A percentile compares a stretch with the other conserved stretches of the same genome.
phyloP scores from a whole-genome alignment of 2,888 invertebrate genomes.

The Stegana nigrithorax region DNA sequence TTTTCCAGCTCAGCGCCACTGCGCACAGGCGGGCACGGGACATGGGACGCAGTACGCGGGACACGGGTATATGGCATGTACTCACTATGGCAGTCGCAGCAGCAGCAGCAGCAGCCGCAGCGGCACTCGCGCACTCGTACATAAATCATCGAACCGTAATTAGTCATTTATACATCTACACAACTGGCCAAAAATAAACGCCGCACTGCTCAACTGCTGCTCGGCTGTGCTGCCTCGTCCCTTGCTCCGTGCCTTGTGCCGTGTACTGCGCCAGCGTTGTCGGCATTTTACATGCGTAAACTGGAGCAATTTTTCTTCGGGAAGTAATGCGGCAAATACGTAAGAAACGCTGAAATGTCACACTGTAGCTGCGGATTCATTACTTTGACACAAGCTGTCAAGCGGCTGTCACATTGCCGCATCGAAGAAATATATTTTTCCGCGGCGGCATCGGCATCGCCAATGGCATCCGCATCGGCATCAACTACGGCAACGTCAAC shows the following conservation, averaged over 20 bases:
- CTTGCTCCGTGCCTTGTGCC: neutral
- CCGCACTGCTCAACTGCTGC: neutral
- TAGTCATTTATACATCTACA: slow-evolving; percentile 45
- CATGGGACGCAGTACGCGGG: no score
- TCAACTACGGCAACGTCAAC: neutral
- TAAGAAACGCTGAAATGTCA: slow-evolving; percentile 59
- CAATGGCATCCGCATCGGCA: no score
- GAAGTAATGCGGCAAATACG: slow-evolving; percentile 2
- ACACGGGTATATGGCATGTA: no score
- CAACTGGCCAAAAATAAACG: slow-evolving; percentile 9
- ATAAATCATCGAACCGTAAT: slow-evolving; percentile 61
- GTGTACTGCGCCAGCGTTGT: slow-evolving; percentile 20
- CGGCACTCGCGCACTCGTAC: no score
- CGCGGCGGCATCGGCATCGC: neutral
- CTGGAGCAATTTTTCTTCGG: slow-evolving; percentile 56
- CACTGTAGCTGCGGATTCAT: slow-evolving; percentile 64
- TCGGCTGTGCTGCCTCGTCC: neutral
- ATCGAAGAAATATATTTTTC: slow-evolving; percentile 44
- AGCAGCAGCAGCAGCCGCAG: no score
- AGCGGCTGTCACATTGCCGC: slow-evolving; percentile 62
- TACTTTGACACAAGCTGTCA: slow-evolving; percentile 67
- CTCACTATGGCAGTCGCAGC: no score
- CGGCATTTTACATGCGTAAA: slow-evolving; percentile 37
- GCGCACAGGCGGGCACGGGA: no score
- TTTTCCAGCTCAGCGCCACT: neutral